Percentiles rank a stretch among this genome's conserved stretches.
These are phyloP conservation scores for Argya squamiceps DNA, from an alignment of 2,797 vertebrate species.

Conservation along the genomic window DNA sequence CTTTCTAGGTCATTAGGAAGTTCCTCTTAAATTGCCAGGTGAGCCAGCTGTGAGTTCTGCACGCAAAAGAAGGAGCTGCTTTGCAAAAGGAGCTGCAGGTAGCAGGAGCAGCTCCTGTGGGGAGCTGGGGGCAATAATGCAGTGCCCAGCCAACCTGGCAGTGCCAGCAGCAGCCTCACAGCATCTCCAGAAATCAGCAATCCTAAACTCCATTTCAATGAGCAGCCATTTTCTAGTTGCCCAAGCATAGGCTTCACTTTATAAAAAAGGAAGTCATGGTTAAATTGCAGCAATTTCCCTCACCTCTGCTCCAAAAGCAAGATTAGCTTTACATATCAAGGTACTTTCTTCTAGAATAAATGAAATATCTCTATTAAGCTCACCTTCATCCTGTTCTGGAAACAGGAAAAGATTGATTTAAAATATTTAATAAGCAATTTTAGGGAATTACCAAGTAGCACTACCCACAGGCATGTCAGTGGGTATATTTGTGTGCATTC, in stretches of 20 bases:
- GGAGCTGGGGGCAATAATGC: accelerated
- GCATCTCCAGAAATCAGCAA: background rate
- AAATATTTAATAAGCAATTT: background rate
- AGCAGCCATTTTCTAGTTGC: background rate
- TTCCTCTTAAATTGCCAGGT: background rate
- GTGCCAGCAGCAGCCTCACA: background rate
- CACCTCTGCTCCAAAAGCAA: background rate
- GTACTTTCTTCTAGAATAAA: background rate
- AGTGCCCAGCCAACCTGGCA: background rate
- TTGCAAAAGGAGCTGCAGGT: background rate
- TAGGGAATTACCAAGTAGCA: background rate
- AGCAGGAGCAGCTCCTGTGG: background rate
- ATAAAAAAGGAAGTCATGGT: background rate
- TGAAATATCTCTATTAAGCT: background rate
- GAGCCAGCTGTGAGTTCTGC: background rate
- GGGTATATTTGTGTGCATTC: background rate
- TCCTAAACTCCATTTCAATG: background rate
- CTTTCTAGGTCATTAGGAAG: background rate
- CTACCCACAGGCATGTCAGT: background rate
- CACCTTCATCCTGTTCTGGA: background rate
- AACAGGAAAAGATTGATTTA: background rate
- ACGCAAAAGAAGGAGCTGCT: background rate
- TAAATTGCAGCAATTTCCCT: background rate
- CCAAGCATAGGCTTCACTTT: background rate
- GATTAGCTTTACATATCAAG: background rate